Conservation (phyloP, 2,888 invertebrate genomes). For the Agrotis exclamationis region DNA sequence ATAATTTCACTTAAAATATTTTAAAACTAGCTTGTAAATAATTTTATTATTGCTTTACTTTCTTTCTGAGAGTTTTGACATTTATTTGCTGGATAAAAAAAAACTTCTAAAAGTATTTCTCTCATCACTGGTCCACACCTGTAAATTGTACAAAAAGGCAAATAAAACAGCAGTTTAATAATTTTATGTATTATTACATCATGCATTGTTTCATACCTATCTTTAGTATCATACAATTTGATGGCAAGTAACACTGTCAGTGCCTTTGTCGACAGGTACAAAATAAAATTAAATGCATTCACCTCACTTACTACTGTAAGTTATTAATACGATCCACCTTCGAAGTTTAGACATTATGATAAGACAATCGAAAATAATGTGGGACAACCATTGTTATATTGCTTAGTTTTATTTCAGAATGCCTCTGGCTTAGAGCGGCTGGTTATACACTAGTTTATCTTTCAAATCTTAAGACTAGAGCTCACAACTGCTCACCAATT, state of each 20-base stretch:
- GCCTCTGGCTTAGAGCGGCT: slow-evolving; percentile 47
- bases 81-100: not conserved
- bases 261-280: slow-evolving; percentile 59
- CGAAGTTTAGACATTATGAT: slow-evolving; percentile 32
- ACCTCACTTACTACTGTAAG: slow-evolving; percentile 56
- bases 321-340: slow-evolving; percentile 25
- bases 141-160: slow-evolving; percentile 40
- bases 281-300: slow-evolving; percentile 68
- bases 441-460: slow-evolving; percentile 31
- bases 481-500: slow-evolving; percentile 63
- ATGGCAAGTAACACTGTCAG: slow-evolving; percentile 73
- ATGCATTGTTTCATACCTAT: slow-evolving; percentile 70
- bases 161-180: slow-evolving; percentile 65
- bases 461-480: slow-evolving; percentile 63
- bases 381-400: slow-evolving; percentile 58
- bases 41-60: not conserved
- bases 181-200: slow-evolving; percentile 68
- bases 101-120: not conserved
- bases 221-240: slow-evolving; percentile 73
- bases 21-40: slow-evolving; percentile 20
- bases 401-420: slow-evolving; percentile 51
- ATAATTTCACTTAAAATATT: slow-evolving; percentile 9
- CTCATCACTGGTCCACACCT: slow-evolving; percentile 5
- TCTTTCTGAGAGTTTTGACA: not conserved
- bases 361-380: slow-evolving; percentile 42